A percentile compares a stretch with the other conserved stretches of the same genome.
These are phyloP conservation scores for Cerastoderma edule DNA, from an alignment of 2,888 invertebrate genomes.

Conservation along the genomic window DNA sequence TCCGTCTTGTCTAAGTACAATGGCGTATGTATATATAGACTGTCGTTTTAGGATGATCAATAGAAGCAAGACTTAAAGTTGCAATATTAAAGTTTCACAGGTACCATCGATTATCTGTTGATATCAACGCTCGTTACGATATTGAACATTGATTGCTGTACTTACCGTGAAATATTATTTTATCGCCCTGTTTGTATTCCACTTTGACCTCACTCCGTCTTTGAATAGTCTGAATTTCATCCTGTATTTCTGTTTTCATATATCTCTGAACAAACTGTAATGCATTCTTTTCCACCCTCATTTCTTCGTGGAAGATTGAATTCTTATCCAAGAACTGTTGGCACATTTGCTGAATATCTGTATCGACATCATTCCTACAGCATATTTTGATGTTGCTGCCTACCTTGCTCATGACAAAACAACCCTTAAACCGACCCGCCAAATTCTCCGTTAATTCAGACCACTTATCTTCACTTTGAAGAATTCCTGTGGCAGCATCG, in stretches of 20 bases:
- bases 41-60: too few species aligned
- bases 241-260: neutral
- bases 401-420: constrained; percentile 24
- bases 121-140: too few species aligned
- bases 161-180: constrained; percentile 1
- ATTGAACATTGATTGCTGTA: too few species aligned
- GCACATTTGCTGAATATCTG: neutral
- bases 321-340: constrained; percentile 16
- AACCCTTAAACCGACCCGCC: constrained; percentile 24
- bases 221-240: neutral
- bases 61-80: too few species aligned
- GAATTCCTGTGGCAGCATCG: constrained; percentile 22
- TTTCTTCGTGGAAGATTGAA: neutral
- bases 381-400: constrained; percentile 17
- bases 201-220: neutral
- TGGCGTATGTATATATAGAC: too few species aligned
- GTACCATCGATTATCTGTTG: too few species aligned
- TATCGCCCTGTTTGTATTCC: constrained; percentile 1
- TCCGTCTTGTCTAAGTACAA: too few species aligned
- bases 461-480: constrained; percentile 35
- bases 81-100: too few species aligned
- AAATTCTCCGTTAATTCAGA: constrained; percentile 25
- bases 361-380: neutral
- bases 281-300: constrained; percentile 1
- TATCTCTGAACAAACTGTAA: neutral